Evolutionary conservation across 2,888 invertebrate species (phyloP).

Genomic region (Dilophus febrilis): DNA sequence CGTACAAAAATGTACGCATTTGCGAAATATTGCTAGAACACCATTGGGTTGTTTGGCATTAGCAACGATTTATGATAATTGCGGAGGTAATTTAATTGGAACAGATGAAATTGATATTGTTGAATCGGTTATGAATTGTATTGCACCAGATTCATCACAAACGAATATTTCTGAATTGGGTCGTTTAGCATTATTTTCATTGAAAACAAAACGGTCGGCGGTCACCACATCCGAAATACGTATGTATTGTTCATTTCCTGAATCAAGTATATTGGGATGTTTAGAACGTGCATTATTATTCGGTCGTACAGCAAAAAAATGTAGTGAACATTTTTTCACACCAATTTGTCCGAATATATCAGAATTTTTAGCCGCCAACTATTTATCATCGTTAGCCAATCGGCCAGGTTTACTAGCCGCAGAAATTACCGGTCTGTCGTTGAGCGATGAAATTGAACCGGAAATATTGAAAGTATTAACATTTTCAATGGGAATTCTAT

Average conservation of each 20-base stretch:
- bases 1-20: slow-evolving; percentile 26
- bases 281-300: slow-evolving; percentile 29
- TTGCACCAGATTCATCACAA: slow-evolving; percentile 18
- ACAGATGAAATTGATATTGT: slow-evolving; percentile 22
- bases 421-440: slow-evolving; percentile 26
- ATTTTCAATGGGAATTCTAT: slow-evolving; percentile 34
- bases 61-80: slow-evolving; percentile 34
- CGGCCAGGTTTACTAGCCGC: slow-evolving; percentile 33
- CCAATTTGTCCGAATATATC: slow-evolving; percentile 34
- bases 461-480: slow-evolving; percentile 28
- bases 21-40: slow-evolving; percentile 31
- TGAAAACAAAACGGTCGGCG: slow-evolving; percentile 31
- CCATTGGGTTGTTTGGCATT: slow-evolving; percentile 36
- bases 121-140: slow-evolving; percentile 25
- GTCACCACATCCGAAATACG: slow-evolving; percentile 34
- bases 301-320: slow-evolving; percentile 27
- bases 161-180: slow-evolving; percentile 33
- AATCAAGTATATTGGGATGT: slow-evolving; percentile 30
- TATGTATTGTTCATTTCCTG: slow-evolving; percentile 28
- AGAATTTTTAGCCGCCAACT: slow-evolving; percentile 37
- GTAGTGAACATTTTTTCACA: slow-evolving; percentile 28
- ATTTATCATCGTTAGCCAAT: slow-evolving; percentile 35
- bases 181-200: slow-evolving; percentile 31
- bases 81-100: slow-evolving; percentile 25
- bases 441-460: slow-evolving; percentile 30